Conservation (phyloP, 2,888 invertebrate species). For the Eupsilia transversa region DNA sequence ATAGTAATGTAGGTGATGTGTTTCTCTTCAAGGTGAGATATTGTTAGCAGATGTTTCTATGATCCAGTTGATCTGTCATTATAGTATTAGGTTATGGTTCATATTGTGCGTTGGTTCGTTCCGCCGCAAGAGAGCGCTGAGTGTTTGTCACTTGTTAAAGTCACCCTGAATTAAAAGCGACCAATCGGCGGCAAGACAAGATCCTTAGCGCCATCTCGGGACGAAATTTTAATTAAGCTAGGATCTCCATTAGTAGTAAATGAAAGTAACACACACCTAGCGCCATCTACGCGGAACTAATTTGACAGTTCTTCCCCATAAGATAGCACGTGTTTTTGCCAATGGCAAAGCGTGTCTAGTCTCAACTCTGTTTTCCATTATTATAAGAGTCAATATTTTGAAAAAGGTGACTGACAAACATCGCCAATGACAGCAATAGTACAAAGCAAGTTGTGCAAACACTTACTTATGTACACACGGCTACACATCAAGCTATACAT, state of each 20-base stretch:
- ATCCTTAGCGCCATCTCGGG: neutral
- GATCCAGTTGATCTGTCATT: constrained; percentile 27
- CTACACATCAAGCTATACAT: too few species aligned
- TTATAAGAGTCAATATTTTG: neutral
- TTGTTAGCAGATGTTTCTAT: constrained; percentile 15
- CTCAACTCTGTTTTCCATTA: neutral
- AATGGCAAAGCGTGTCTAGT: neutral
- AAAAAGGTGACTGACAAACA: neutral
- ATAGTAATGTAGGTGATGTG: constrained; percentile 10
- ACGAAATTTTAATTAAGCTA: too few species aligned
- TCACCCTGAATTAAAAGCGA: neutral
- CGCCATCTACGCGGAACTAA: neutral
- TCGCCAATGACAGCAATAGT: neutral
- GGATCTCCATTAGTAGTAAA: too few species aligned
- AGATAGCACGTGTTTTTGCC: neutral
- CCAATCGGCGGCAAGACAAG: neutral
- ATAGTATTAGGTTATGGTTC: neutral
- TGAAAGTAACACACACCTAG: neutral
- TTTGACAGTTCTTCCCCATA: neutral
- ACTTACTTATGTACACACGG: too few species aligned
- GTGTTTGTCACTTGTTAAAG: neutral
- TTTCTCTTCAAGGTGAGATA: constrained; percentile 28
- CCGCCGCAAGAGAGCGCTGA: neutral
- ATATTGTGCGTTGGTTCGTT: neutral
- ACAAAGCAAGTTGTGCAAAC: neutral